phyloP scores from a whole-genome alignment of 2,888 invertebrate species.

The Andrena marginata region DNA sequence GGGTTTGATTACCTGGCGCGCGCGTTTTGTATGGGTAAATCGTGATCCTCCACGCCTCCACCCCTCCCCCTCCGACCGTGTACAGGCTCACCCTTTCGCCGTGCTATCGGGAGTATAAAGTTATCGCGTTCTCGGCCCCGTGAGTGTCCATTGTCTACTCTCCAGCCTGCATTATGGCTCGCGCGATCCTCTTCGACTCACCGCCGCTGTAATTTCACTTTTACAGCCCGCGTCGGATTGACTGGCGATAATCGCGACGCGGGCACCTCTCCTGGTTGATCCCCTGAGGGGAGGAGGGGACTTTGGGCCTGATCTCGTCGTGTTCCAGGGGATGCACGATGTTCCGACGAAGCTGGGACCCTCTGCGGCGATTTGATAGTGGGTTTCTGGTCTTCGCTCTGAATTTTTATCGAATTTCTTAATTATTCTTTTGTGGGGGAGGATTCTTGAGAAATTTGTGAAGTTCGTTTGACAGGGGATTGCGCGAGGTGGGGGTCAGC shows the following conservation, averaged over 20 bases:
- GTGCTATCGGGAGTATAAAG: slow-evolving; percentile 73
- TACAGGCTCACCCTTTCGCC: slow-evolving; percentile 52
- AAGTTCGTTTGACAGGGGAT: too few relatives aligned
- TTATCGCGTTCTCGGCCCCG: slow-evolving; percentile 76
- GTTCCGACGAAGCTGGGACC: too few relatives aligned
- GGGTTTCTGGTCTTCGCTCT: too few relatives aligned
- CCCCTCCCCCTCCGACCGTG: slow-evolving; percentile 70
- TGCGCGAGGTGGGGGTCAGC: too few relatives aligned
- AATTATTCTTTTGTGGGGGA: too few relatives aligned
- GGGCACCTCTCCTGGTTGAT: background rate
- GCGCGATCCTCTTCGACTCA: slow-evolving; percentile 55
- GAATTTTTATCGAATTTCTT: too few relatives aligned
- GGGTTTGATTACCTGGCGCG: slow-evolving; percentile 78
- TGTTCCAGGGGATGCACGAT: background rate
- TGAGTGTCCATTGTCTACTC: slow-evolving; percentile 79
- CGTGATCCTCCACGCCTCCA: slow-evolving; percentile 82
- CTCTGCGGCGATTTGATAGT: too few relatives aligned
- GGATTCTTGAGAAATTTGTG: too few relatives aligned
- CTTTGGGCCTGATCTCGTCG: background rate
- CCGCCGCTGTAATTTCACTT: slow-evolving; percentile 70
- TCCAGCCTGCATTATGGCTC: slow-evolving; percentile 61
- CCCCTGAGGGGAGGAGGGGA: background rate
- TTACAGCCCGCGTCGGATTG: slow-evolving; percentile 64
- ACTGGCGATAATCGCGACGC: slow-evolving; percentile 57
- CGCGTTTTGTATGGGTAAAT: slow-evolving; percentile 80